A percentile compares a stretch with the other conserved stretches of the same genome.
phyloP scores from a whole-genome alignment of 2,113 vertebrate species.

The Chamaetylas fuelleborni region DNA sequence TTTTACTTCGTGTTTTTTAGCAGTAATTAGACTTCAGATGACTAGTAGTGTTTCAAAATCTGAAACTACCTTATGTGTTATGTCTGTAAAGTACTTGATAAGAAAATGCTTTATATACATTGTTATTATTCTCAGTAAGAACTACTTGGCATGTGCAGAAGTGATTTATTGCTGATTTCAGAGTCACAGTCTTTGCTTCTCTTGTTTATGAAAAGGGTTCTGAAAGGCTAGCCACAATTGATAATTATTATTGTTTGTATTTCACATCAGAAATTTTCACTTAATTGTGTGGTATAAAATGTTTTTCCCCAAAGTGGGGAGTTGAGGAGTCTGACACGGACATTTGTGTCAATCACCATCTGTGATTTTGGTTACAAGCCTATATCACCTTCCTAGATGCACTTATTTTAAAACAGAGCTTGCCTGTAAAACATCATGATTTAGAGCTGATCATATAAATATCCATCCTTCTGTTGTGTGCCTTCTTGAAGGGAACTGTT shows the following conservation, averaged over 20 bases:
- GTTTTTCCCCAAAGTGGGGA: not conserved
- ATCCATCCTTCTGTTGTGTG: constrained; percentile 57
- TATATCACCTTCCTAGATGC: not conserved
- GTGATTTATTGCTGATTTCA: not conserved
- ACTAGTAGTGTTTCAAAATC: not conserved
- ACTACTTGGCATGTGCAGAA: not conserved
- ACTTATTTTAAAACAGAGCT: constrained; percentile 45
- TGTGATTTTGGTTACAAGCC: not conserved
- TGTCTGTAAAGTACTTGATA: not conserved
- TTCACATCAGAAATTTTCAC: not conserved
- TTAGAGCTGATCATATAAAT: constrained; percentile 55
- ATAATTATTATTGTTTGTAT: not conserved
- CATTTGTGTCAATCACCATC: not conserved
- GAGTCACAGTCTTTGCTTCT: not conserved
- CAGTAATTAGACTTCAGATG: not conserved
- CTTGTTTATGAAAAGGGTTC: not conserved
- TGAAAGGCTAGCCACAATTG: not conserved
- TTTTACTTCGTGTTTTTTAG: not conserved
- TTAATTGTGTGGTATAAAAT: not conserved
- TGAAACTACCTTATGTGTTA: not conserved
- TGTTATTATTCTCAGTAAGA: not conserved
- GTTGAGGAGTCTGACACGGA: not conserved
- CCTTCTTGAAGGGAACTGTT: constrained; percentile 36
- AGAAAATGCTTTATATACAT: not conserved
- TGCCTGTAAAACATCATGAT: constrained; percentile 27